Conservation (phyloP, 2,888 invertebrate species). For the Bibio marci region DNA sequence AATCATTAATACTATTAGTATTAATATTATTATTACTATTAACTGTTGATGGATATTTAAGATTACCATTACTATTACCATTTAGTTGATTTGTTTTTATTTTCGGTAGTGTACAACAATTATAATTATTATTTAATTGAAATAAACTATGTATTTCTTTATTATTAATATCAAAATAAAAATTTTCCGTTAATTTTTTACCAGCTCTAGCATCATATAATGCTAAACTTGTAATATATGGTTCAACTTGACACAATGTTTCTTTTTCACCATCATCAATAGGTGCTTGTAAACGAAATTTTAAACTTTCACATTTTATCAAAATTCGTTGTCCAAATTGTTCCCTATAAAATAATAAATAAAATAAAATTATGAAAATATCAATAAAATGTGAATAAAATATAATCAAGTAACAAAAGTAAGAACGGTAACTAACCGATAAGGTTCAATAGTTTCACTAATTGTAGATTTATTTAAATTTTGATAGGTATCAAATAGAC, state of each 20-base stretch:
- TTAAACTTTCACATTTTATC: constrained; percentile 65
- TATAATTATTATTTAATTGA: constrained; percentile 11
- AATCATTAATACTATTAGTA: constrained; percentile 10
- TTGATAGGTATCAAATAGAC: constrained; percentile 56
- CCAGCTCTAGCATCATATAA: constrained; percentile 79
- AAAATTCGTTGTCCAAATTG: constrained; percentile 75
- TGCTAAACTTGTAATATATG: constrained; percentile 78
- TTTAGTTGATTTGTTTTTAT: constrained; percentile 12
- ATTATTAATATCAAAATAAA: constrained; percentile 76
- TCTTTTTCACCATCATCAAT: constrained; percentile 49
- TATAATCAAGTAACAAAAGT: background rate
- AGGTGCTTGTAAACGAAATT: constrained; percentile 68
- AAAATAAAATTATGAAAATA: constrained; percentile 17
- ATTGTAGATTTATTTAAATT: constrained; percentile 26
- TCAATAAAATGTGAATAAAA: constrained; percentile 12
- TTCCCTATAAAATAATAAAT: constrained; percentile 37
- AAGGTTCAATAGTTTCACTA: constrained; percentile 48
- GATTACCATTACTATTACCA: background rate
- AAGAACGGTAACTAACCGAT: constrained; percentile 36
- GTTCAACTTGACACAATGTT: constrained; percentile 71
- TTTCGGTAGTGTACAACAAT: constrained; percentile 1
- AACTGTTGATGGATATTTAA: constrained; percentile 2
- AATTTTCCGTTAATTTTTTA: constrained; percentile 82
- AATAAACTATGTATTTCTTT: constrained; percentile 45
- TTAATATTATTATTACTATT: constrained; percentile 12